phyloP scores from a whole-genome alignment of 1,140 invertebrate species.

The Drosophila murphyi region DNA sequence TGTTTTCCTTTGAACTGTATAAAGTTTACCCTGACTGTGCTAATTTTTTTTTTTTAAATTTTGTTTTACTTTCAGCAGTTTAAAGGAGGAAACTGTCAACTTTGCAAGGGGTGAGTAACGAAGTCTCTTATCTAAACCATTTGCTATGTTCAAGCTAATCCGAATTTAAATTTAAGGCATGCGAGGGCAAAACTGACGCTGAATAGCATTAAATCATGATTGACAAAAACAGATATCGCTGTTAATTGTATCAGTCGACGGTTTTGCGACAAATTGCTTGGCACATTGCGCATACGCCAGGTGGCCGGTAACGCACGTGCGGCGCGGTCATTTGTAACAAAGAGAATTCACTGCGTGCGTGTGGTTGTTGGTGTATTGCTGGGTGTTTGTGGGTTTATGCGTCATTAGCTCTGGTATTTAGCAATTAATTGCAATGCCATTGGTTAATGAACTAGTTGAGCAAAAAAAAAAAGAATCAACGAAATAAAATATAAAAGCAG shows the following conservation, averaged over 20 bases:
- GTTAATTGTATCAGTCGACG: conserved; percentile 44
- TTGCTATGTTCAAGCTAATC: conserved; percentile 1
- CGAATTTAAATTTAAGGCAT: conserved; percentile 17
- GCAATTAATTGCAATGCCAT: conserved; percentile 63
- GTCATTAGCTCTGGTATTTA: conserved; percentile 44
- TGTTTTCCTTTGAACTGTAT: conserved; percentile 22
- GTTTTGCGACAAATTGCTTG: conserved; percentile 33
- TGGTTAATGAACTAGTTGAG: conserved; percentile 66
- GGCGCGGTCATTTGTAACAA: conserved; percentile 34
- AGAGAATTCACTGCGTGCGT: not conserved
- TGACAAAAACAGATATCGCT: conserved; percentile 36
- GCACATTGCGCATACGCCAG: conserved; percentile 51
- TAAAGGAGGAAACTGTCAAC: not conserved
- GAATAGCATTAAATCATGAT: conserved; percentile 28
- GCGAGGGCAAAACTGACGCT: not conserved
- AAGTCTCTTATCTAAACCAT: conserved; percentile 14
- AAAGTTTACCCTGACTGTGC: not conserved
- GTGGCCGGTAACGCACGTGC: conserved; percentile 42
- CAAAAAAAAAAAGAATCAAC: conserved; percentile 31
- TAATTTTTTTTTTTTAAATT: not conserved
- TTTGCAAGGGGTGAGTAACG: not conserved
- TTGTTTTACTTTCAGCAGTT: not conserved
- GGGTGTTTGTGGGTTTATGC: conserved; percentile 15
- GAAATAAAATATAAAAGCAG: conserved; percentile 3
- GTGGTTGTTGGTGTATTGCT: not conserved